Evolutionary conservation across 2,113 vertebrate genomes (phyloP).

Genomic region (Narcine bancroftii): DNA sequence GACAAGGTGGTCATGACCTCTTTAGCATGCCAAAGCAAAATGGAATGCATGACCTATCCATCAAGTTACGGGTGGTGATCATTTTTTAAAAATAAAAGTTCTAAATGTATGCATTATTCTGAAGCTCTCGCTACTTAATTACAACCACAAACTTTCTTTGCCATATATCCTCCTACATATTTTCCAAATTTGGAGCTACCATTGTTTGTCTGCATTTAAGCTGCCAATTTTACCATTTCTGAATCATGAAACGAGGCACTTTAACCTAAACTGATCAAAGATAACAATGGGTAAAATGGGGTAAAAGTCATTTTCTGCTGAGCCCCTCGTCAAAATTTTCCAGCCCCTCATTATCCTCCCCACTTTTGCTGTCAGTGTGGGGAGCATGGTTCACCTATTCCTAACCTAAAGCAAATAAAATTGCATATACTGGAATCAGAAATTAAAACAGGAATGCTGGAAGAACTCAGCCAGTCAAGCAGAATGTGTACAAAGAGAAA

Average conservation of each 20-base stretch:
- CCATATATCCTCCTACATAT: neutral
- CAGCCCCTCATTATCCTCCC: neutral
- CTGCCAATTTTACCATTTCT: neutral
- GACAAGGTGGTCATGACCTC: slow-evolving; percentile 23
- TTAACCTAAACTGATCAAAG: neutral
- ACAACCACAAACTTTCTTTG: neutral
- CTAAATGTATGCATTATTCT: neutral
- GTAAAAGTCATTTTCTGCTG: neutral
- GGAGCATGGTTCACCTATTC: neutral
- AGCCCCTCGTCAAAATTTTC: neutral
- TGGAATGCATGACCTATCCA: neutral
- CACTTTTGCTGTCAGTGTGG: neutral
- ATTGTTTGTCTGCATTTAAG: neutral
- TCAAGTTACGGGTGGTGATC: neutral
- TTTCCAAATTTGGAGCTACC: neutral
- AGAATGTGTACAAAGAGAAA: too few species aligned
- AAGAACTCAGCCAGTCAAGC: too few species aligned
- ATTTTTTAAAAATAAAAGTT: too few species aligned
- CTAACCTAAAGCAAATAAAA: neutral
- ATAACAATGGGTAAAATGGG: neutral
- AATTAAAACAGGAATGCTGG: too few species aligned
- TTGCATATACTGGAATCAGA: too few species aligned
- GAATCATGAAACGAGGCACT: neutral
- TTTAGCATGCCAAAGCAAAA: neutral
- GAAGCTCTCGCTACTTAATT: neutral